Evolutionary conservation across 1,140 invertebrate species (phyloP).

Genomic region (Listronotus oregonensis): DNA sequence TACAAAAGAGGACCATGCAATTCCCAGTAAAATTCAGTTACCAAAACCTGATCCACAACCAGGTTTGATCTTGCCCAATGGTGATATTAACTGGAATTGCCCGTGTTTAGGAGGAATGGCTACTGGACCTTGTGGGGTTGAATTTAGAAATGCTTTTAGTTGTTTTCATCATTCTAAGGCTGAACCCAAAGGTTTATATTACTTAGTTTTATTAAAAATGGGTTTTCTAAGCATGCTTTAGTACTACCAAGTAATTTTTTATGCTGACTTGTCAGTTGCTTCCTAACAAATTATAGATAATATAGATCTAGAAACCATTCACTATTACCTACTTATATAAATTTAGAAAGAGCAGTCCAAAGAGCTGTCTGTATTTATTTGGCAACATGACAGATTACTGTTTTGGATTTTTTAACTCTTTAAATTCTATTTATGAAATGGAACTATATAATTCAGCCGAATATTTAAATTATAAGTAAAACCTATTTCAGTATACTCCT

Average conservation of each 20-base stretch:
- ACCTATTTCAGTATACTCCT: no score
- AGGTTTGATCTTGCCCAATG: constrained; percentile 84
- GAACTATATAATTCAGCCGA: no score
- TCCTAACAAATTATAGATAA: no score
- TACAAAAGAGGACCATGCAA: constrained; percentile 76
- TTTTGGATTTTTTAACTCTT: no score
- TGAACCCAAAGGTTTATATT: constrained; percentile 61
- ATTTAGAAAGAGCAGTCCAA: no score
- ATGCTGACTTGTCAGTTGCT: no score
- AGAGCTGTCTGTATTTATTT: no score
- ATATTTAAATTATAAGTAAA: no score
- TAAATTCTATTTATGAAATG: no score
- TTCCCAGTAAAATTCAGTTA: constrained; percentile 73
- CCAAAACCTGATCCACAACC: constrained; percentile 74
- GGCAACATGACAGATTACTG: no score
- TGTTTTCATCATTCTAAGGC: constrained; percentile 88
- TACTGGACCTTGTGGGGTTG: constrained; percentile 89
- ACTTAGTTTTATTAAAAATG: background rate
- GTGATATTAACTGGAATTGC: constrained; percentile 96
- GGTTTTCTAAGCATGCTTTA: background rate
- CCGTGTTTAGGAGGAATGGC: constrained; percentile 96
- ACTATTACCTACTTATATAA: no score
- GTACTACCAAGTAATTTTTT: background rate
- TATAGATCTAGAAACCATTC: no score
- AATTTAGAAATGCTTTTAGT: constrained; percentile 91